These are phyloP conservation scores for Gobiocypris rarus DNA, from an alignment of 2,113 vertebrate species.

Conservation along the genomic window DNA sequence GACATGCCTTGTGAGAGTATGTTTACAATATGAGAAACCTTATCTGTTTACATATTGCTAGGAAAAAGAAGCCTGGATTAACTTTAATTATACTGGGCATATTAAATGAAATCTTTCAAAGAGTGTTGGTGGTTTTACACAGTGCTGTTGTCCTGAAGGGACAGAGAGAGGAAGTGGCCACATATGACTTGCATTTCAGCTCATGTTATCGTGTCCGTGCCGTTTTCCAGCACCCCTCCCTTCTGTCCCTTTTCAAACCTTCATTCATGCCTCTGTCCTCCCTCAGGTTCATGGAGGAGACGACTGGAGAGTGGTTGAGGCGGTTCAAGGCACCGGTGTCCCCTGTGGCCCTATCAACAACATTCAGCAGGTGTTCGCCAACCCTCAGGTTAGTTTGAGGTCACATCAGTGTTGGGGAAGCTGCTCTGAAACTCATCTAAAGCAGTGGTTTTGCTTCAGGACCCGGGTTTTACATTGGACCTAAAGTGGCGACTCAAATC, in stretches of 20 bases:
- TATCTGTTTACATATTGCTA: neutral
- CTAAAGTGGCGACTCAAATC: neutral
- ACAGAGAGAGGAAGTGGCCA: conserved; percentile 15
- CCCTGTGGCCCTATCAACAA: conserved; percentile 93
- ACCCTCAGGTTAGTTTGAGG: conserved; percentile 85
- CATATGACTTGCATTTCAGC: conserved; percentile 25
- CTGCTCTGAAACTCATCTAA: neutral
- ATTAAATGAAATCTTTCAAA: conserved; percentile 12
- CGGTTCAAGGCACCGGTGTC: conserved; percentile 87
- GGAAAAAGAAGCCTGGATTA: neutral
- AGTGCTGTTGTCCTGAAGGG: conserved; percentile 26
- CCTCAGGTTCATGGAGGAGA: conserved; percentile 84
- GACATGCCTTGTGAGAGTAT: neutral
- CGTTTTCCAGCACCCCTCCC: neutral
- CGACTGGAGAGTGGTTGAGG: conserved; percentile 83
- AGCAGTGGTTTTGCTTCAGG: neutral
- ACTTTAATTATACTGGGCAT: neutral
- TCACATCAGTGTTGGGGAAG: neutral
- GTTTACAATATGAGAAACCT: conserved; percentile 14
- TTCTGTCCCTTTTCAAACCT: conserved; percentile 49
- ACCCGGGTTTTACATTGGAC: neutral
- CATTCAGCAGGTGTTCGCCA: conserved; percentile 88
- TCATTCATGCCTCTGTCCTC: conserved; percentile 53
- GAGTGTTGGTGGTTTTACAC: conserved; percentile 6
- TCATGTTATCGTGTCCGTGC: conserved; percentile 7